phyloP scores from a whole-genome alignment of 2,113 vertebrate species.

The Miniopterus natalensis region DNA sequence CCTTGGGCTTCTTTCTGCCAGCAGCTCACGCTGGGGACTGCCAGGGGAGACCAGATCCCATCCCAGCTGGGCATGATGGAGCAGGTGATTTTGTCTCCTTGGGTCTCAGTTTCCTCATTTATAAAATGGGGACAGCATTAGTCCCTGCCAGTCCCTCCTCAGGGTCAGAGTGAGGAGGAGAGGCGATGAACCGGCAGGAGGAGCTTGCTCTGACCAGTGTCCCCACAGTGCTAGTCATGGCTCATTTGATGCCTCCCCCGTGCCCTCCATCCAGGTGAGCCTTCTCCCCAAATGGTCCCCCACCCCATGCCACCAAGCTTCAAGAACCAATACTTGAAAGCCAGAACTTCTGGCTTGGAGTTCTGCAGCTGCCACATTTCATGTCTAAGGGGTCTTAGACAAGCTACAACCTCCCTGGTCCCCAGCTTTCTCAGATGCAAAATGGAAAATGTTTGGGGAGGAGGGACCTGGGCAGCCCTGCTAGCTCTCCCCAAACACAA shows the following conservation, averaged over 20 bases:
- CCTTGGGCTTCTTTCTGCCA: background rate
- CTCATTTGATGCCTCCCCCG: background rate
- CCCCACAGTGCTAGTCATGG: background rate
- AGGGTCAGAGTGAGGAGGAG: background rate
- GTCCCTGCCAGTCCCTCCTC: background rate
- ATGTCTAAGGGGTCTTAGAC: background rate
- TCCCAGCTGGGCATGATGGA: background rate
- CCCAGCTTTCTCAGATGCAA: background rate
- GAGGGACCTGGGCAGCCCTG: background rate
- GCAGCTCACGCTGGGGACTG: background rate
- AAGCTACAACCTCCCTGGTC: background rate
- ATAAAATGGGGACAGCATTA: background rate
- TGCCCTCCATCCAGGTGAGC: background rate
- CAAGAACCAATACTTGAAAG: background rate
- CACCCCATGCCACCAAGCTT: background rate
- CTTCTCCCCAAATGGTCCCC: background rate
- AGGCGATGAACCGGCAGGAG: fast-evolving
- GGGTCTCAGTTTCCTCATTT: constrained; percentile 3
- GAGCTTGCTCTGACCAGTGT: background rate
- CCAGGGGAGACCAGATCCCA: background rate
- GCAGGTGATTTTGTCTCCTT: background rate
- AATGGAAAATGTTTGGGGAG: background rate
- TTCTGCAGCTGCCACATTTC: background rate
- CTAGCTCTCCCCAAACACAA: background rate
- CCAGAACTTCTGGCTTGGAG: background rate